These are phyloP conservation scores for Megaptera novaeangliae DNA, from an alignment of 2,113 vertebrate species.

Conservation along the genomic window DNA sequence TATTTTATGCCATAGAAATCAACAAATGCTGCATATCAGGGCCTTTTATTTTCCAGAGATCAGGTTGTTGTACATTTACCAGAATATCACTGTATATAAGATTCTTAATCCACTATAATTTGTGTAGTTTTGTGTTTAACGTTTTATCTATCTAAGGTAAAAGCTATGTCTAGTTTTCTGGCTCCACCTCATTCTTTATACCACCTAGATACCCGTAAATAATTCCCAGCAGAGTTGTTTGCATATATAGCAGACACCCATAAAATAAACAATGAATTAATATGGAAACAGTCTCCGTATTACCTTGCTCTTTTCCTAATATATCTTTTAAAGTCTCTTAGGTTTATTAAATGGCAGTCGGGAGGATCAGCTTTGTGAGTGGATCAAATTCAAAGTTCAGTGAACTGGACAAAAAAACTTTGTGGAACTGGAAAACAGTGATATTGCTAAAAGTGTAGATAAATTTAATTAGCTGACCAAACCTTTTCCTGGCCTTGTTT, in stretches of 20 bases:
- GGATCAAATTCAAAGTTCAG: not conserved
- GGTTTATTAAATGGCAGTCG: not conserved
- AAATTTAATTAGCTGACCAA: not conserved
- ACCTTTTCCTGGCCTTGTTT: not conserved
- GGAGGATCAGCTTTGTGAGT: not conserved
- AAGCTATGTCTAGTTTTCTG: not conserved
- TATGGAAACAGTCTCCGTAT: not conserved
- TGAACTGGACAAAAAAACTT: not conserved
- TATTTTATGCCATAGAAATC: not conserved
- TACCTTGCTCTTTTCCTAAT: not conserved
- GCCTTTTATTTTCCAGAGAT: not conserved
- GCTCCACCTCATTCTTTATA: not conserved
- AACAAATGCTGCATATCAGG: not conserved
- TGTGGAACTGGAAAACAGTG: not conserved
- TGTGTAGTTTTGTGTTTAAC: not conserved
- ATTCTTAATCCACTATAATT: not conserved
- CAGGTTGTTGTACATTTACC: not conserved
- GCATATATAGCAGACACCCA: not conserved
- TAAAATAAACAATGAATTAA: not conserved
- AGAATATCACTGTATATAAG: not conserved
- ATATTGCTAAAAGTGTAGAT: not conserved
- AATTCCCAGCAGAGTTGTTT: not conserved
- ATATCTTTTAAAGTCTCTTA: not conserved
- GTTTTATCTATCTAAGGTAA: not conserved
- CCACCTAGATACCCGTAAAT: not conserved